Conservation (phyloP, 2,113 vertebrate genomes). For the Tautogolabrus adspersus region DNA sequence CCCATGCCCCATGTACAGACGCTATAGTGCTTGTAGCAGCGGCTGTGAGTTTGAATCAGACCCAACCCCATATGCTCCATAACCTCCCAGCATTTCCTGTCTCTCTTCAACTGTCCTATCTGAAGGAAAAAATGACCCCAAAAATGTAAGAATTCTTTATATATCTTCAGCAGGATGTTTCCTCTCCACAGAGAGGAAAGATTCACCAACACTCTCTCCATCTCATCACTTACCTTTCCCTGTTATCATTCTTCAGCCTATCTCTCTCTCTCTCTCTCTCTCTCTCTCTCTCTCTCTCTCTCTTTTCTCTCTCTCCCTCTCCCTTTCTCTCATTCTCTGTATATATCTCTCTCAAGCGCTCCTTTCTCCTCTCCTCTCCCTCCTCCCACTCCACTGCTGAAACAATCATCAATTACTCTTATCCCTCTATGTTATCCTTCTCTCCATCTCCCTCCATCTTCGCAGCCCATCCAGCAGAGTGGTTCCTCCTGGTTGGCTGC, state of each 20-base stretch:
- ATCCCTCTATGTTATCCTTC: constrained; percentile 89
- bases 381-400: constrained; percentile 84
- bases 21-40: too few relatives aligned
- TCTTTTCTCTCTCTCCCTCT: constrained; percentile 77
- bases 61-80: too few relatives aligned
- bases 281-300: constrained; percentile 75
- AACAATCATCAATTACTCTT: constrained; percentile 98
- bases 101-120: too few relatives aligned
- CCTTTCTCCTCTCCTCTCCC: constrained; percentile 74
- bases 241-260: constrained; percentile 64
- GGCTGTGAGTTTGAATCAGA: too few relatives aligned
- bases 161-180: constrained; percentile 1
- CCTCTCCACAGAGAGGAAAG: constrained; percentile 9
- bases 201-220: constrained; percentile 17
- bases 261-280: constrained; percentile 33
- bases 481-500: constrained; percentile 91
- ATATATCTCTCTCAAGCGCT: constrained; percentile 40
- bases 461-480: constrained; percentile 92
- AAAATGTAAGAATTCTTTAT: neutral
- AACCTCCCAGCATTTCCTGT: too few relatives aligned
- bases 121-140: too few relatives aligned
- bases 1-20: too few relatives aligned
- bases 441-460: constrained; percentile 80
- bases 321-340: constrained; percentile 33
- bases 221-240: constrained; percentile 50